phyloP scores from a whole-genome alignment of 2,888 invertebrate genomes.

The Altica lythri region DNA sequence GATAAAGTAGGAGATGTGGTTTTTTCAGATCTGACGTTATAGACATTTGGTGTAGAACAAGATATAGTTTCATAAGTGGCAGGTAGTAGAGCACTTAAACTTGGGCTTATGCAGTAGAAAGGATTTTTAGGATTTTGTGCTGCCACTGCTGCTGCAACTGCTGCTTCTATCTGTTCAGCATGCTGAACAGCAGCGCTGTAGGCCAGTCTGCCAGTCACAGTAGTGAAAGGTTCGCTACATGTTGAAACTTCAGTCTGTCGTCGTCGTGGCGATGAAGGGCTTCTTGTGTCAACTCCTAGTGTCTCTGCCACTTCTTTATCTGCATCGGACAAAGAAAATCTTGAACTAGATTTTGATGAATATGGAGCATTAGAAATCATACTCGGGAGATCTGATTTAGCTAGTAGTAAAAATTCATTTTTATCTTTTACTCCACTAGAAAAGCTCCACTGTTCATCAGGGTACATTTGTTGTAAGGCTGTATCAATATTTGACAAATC shows the following conservation, averaged over 20 bases:
- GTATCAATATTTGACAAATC: conserved; percentile 69
- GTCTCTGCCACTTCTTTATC: conserved; percentile 70
- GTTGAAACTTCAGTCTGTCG: conserved; percentile 62
- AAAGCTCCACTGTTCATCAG: conserved; percentile 71
- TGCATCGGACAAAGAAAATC: conserved; percentile 67
- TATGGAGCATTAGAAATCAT: conserved; percentile 51
- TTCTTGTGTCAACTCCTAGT: conserved; percentile 58
- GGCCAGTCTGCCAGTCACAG: conserved; percentile 67
- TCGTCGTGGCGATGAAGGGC: conserved; percentile 63
- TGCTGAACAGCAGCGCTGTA: conserved; percentile 72
- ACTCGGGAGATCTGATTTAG: conserved; percentile 57
- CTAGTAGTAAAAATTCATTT: conserved; percentile 64
- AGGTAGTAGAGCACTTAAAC: conserved; percentile 58
- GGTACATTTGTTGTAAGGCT: conserved; percentile 70
- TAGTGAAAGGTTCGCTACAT: conserved; percentile 67
- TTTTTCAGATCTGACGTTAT: conserved; percentile 59
- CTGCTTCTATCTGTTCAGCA: conserved; percentile 62
- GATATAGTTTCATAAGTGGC: conserved; percentile 60
- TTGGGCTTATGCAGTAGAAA: conserved; percentile 55
- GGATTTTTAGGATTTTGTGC: conserved; percentile 54
- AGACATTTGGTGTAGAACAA: conserved; percentile 61
- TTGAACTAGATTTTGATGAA: conserved; percentile 61
- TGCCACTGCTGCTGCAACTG: conserved; percentile 42
- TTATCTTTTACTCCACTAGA: conserved; percentile 68
- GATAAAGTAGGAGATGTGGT: conserved; percentile 67